Conservation (phyloP, 92 coral and sea anemone genomes). For the Meandrina meandrites region DNA sequence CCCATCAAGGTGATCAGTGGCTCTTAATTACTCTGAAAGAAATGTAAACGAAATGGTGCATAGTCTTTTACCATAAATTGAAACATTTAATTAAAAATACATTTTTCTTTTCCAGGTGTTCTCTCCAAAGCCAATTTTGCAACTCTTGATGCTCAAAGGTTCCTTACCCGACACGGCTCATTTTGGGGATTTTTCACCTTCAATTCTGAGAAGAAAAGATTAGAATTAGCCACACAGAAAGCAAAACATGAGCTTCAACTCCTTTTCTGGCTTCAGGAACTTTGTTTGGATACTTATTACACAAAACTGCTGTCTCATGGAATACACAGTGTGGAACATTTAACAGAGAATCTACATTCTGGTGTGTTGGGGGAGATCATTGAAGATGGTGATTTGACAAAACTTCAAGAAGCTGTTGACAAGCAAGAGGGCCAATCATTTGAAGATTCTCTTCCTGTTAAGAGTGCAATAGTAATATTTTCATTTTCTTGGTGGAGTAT, state of each 20-base stretch:
- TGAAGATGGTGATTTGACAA: not conserved
- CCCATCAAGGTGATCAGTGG: too few species aligned
- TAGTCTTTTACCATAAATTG: too few species aligned
- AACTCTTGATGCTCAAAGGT: conserved; percentile 56
- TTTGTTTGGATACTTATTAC: conserved; percentile 21
- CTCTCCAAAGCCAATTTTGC: conserved; percentile 62
- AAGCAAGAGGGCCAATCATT: not conserved
- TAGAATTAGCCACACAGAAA: conserved; percentile 11
- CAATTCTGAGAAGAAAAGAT: conserved; percentile 35
- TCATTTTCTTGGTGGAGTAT: conserved; percentile 42
- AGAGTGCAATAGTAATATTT: not conserved
- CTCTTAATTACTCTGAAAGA: too few species aligned
- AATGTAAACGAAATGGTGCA: too few species aligned
- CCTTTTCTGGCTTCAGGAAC: conserved; percentile 16
- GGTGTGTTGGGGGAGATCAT: not conserved
- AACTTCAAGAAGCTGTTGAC: conserved; percentile 1
- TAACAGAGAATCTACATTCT: not conserved
- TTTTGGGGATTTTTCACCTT: conserved; percentile 56
- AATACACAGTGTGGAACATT: conserved; percentile 25
- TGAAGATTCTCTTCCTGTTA: conserved; percentile 10
- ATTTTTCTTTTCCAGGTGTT: conserved; percentile 46
- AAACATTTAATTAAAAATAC: not conserved
- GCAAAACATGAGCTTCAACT: conserved; percentile 35
- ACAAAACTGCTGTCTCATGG: conserved; percentile 26
- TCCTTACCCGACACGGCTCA: conserved; percentile 59